A percentile compares a stretch with the other conserved stretches of the same genome.
Conservation (phyloP, 1,140 invertebrate species). For the Stegodyphus mimosarum region DNA sequence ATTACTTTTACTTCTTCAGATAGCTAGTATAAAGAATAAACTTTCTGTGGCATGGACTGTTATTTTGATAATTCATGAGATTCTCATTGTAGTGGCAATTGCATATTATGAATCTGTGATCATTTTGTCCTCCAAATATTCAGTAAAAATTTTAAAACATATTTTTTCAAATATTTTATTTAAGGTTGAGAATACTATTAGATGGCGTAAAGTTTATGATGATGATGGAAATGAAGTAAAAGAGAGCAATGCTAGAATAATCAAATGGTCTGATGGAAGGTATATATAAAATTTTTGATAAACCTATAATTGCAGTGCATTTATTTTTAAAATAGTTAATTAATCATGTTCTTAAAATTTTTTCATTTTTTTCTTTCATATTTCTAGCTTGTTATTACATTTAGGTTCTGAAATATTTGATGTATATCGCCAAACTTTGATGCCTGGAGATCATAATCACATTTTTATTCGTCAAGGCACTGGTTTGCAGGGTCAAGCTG, state of each 20-base stretch:
- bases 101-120: no score
- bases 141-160: no score
- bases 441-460: constrained; percentile 92
- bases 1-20: no score
- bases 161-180: neutral
- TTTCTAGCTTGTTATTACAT: constrained; percentile 90
- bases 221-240: constrained; percentile 82
- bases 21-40: no score
- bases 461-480: constrained; percentile 96
- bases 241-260: constrained; percentile 95
- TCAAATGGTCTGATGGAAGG: constrained; percentile 96
- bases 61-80: no score
- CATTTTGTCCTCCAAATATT: no score
- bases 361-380: neutral
- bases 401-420: constrained; percentile 98
- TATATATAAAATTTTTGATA: constrained; percentile 62
- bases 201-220: constrained; percentile 90
- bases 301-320: neutral
- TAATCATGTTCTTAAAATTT: neutral
- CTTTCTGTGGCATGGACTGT: no score
- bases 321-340: neutral
- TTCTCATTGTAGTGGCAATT: no score
- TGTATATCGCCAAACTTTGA: constrained; percentile 91
- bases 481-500: constrained; percentile 95
- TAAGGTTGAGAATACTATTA: constrained; percentile 94